Conservation (phyloP, 2,113 vertebrate genomes). For the Saccopteryx bilineata region DNA sequence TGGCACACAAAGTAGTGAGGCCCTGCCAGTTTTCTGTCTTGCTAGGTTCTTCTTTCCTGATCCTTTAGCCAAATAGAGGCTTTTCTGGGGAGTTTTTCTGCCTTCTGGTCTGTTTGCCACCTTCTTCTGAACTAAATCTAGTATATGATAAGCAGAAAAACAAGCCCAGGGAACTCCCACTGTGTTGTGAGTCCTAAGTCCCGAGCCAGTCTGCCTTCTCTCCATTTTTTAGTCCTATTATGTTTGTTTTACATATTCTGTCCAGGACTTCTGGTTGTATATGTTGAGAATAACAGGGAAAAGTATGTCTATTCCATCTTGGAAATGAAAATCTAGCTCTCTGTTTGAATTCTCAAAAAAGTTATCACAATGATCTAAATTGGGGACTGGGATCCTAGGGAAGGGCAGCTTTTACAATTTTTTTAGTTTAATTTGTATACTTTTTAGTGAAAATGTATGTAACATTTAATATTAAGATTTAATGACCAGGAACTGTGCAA, state of each 20-base stretch:
- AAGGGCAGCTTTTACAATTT: background rate
- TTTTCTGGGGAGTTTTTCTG: background rate
- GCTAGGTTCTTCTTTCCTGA: background rate
- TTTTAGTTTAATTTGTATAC: slow-evolving; percentile 17
- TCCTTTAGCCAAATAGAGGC: background rate
- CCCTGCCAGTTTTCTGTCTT: background rate
- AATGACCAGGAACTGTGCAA: background rate
- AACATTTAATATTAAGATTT: background rate
- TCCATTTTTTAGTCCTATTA: background rate
- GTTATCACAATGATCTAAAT: background rate
- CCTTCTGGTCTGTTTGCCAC: background rate
- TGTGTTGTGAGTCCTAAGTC: background rate
- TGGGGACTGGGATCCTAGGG: background rate
- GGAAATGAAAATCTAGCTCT: background rate
- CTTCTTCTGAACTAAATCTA: background rate
- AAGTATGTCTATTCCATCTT: background rate
- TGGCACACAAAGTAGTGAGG: background rate
- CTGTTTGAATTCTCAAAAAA: background rate
- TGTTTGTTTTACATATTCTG: background rate
- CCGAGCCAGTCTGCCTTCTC: background rate
- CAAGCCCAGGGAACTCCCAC: background rate
- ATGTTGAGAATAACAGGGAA: background rate
- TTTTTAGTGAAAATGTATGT: background rate
- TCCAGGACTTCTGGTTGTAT: background rate
- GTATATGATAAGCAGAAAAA: background rate